Evolutionary conservation across 2,113 vertebrate genomes (phyloP).

Genomic region (Rhabdomys dilectus): DNA sequence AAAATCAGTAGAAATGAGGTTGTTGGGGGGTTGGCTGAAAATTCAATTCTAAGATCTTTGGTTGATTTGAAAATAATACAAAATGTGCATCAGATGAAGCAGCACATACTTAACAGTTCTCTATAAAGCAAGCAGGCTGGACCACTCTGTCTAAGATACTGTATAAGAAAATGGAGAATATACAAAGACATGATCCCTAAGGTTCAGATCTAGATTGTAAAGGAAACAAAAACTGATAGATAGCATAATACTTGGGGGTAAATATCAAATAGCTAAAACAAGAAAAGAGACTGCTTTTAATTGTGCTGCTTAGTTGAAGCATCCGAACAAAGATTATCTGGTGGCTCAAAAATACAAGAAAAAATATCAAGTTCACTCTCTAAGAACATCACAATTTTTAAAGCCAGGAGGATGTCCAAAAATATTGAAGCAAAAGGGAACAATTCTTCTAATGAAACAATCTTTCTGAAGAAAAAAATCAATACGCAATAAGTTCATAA

Average conservation of each 20-base stretch:
- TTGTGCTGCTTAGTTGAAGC: constrained; percentile 34
- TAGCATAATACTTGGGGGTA: background rate
- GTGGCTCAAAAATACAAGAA: background rate
- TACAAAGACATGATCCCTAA: constrained; percentile 20
- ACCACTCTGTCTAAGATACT: constrained; percentile 19
- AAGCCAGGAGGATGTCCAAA: constrained; percentile 51
- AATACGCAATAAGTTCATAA: constrained; percentile 7
- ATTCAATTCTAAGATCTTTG: constrained; percentile 53
- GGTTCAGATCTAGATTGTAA: constrained; percentile 11
- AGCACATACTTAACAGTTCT: constrained; percentile 54
- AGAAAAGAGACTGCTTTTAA: constrained; percentile 58
- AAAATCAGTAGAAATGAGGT: constrained; percentile 21
- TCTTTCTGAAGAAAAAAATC: constrained; percentile 64
- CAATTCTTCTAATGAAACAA: constrained; percentile 8
- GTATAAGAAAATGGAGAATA: background rate
- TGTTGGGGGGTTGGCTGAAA: background rate
- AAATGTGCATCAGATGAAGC: constrained; percentile 55
- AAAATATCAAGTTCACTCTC: background rate
- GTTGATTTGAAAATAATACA: constrained; percentile 62
- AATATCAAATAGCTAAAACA: constrained; percentile 49
- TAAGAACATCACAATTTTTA: constrained; percentile 25
- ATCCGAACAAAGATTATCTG: constrained; percentile 11
- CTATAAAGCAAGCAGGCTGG: constrained; percentile 32
- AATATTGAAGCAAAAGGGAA: background rate
- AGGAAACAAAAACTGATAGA: constrained; percentile 21